Evolutionary conservation across 1,140 invertebrate species (phyloP), one percentile per base, ranked within the genome.

Genomic region (Acyrthosiphon pisum): DNA sequence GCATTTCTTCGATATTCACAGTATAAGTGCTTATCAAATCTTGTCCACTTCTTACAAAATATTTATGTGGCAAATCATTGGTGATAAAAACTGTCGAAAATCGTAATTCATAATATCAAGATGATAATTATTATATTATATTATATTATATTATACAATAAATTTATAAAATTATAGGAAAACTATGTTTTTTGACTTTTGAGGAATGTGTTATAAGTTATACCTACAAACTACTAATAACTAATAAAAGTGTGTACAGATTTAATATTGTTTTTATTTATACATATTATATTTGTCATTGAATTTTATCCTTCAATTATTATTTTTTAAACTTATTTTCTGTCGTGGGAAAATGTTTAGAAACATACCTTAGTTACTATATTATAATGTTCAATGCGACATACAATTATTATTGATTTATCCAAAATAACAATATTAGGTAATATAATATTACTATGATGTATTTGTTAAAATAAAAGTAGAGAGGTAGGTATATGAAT

Each of bases 1-100:
- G 95, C 1, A 97, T 96, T 94, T 97, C 96, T 94, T 96, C 95
- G 83, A 98, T 94, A 84, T 96, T 96, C n/a, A 98, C 96, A 23
- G 95, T 53, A n/a, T 35, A 30, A 22, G 48, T 93, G 4, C 91
- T 86, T 37, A 84, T 93, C 18, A 93, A 53, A 83, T 93, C 48
- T 14, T n/a, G 9, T 41, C 91, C 91, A 1, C n/a, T 44, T 11
- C 91, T 48, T 6, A 41, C 18, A 44, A 53, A 93, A 83, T n/a
- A 23, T 41, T 84, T 86, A n/a, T 93, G 91, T 11, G 91, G 91
- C 22, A 93, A 56, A 53, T 93, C 91, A 18, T 53, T 53, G 22
- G 76, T 93, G 3, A 86, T 37, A n/a, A 93, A 93, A 86, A 53
- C 91, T 93, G n/a, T 20, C 8, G 7, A 53, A 35, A 35, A 88